Evolutionary conservation across 2,113 vertebrate species (phyloP).

Genomic region (Rousettus leschenaultii): DNA sequence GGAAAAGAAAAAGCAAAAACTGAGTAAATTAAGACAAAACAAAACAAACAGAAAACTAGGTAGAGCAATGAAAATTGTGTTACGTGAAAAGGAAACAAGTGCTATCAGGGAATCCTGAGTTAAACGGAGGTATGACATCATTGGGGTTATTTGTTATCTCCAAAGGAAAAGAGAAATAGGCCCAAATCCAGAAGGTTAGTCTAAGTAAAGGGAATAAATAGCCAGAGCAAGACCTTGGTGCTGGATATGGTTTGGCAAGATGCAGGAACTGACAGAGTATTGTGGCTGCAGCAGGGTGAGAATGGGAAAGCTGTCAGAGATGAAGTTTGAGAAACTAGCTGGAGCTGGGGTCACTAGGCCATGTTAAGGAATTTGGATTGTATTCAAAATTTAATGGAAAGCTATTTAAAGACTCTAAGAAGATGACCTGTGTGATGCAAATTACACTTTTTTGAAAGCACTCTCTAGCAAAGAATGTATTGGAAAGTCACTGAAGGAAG

Average conservation of each 20-base stretch:
- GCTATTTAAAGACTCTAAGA: slow-evolving; percentile 49
- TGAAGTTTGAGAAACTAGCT: neutral
- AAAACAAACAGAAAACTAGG: neutral
- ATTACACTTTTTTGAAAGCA: slow-evolving; percentile 25
- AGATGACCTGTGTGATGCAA: slow-evolving; percentile 27
- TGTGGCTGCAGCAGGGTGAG: neutral
- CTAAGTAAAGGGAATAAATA: neutral
- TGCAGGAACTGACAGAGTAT: neutral
- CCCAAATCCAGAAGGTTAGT: neutral
- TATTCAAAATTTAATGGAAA: slow-evolving; percentile 59
- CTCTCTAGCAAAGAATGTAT: neutral
- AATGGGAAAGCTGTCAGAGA: neutral
- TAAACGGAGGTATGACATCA: neutral
- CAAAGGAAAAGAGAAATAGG: neutral
- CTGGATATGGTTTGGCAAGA: neutral
- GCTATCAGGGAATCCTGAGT: neutral
- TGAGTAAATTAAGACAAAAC: neutral
- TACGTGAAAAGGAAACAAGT: neutral
- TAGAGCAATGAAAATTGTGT: neutral
- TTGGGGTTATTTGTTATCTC: neutral
- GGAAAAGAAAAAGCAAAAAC: neutral
- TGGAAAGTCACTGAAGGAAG: neutral
- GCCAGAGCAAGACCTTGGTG: neutral
- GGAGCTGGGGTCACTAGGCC: neutral
- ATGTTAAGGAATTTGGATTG: slow-evolving; percentile 22